A percentile compares a stretch with the other conserved stretches of the same genome.
Evolutionary conservation across 2,797 vertebrate genomes (phyloP).

Genomic region (Acanthis flammea): DNA sequence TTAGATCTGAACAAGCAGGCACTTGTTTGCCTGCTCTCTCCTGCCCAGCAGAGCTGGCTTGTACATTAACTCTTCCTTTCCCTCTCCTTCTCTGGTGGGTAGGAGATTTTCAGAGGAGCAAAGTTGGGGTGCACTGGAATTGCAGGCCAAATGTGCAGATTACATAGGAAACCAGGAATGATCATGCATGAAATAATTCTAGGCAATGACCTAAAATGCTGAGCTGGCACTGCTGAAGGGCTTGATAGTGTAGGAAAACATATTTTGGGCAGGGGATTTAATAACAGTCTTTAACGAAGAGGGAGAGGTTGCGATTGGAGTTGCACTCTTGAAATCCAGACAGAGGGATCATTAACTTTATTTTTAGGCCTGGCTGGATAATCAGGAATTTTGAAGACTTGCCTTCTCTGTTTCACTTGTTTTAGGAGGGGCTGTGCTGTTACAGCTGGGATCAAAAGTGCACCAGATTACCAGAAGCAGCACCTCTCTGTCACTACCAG

Average conservation of each 20-base stretch:
- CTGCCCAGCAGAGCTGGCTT: background rate
- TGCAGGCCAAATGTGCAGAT: background rate
- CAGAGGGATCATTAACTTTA: conserved; percentile 50
- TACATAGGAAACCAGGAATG: background rate
- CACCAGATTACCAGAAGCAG: background rate
- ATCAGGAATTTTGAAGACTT: background rate
- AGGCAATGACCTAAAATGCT: background rate
- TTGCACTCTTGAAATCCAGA: background rate
- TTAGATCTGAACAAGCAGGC: conserved; percentile 6
- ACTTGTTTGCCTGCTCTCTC: background rate
- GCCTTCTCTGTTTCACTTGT: background rate
- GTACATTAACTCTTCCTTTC: background rate
- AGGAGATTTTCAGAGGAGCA: background rate
- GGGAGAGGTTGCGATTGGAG: background rate
- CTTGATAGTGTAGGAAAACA: background rate
- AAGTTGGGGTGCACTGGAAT: background rate
- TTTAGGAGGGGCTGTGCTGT: background rate
- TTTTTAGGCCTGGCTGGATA: conserved; percentile 47
- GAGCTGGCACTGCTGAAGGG: background rate
- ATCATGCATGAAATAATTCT: accelerated
- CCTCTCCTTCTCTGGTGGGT: background rate
- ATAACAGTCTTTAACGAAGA: background rate
- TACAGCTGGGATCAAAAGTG: background rate
- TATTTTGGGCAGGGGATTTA: conserved; percentile 38
- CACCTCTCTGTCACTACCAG: background rate